These are phyloP conservation scores for Hyperoplus immaculatus DNA, from an alignment of 2,797 vertebrate species.

Conservation along the genomic window DNA sequence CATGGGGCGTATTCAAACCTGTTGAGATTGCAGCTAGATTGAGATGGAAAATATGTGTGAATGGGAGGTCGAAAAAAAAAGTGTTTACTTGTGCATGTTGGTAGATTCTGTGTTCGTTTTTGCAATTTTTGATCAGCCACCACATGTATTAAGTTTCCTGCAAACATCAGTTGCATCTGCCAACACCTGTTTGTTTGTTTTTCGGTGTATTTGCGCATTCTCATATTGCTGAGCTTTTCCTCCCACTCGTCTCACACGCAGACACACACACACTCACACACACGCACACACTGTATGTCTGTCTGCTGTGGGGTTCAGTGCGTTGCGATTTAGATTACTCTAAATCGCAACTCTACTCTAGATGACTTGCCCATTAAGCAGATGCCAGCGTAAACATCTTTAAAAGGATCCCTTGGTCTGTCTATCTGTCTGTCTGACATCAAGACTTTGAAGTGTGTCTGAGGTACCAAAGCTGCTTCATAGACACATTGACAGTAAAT, in stretches of 20 bases:
- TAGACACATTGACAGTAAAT: slow-evolving; percentile 49
- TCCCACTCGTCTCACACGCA: slow-evolving; percentile 41
- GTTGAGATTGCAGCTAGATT: slow-evolving; percentile 26
- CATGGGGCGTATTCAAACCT: slow-evolving; percentile 19
- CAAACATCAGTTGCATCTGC: slow-evolving; percentile 59
- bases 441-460: slow-evolving; percentile 61
- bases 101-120: slow-evolving; percentile 25
- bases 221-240: slow-evolving; percentile 59
- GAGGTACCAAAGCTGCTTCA: slow-evolving; percentile 47
- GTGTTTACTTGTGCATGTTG: slow-evolving; percentile 1
- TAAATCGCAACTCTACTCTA: too few species aligned
- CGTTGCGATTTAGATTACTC: slow-evolving; percentile 57
- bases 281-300: slow-evolving; percentile 33
- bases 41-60: slow-evolving; percentile 13
- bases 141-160: slow-evolving; percentile 34
- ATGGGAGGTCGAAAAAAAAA: slow-evolving; percentile 25
- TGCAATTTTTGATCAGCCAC: slow-evolving; percentile 21
- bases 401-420: slow-evolving; percentile 63
- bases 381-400: slow-evolving; percentile 66
- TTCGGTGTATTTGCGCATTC: slow-evolving; percentile 59
- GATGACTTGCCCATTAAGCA: slow-evolving; percentile 60
- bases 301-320: slow-evolving; percentile 36
- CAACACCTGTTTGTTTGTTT: slow-evolving; percentile 60
- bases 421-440: slow-evolving; percentile 47
- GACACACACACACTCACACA: slow-evolving; percentile 13